Base-by-base conservation (phyloP, 2,797 vertebrate species). In the Picus viridis region DNA sequence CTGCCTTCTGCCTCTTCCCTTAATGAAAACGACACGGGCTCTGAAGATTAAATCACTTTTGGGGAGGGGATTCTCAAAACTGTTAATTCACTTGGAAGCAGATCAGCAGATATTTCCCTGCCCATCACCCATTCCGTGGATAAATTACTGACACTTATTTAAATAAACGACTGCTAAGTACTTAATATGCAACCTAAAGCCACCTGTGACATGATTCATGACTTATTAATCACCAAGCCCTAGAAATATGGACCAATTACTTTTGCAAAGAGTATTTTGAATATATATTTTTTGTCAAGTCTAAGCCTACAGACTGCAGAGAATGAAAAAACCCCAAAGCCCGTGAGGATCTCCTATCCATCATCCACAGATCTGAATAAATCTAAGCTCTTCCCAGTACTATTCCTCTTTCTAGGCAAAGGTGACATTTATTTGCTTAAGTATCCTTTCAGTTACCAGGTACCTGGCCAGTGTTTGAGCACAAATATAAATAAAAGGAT, bases 371-470 rank as follows among this genome's bases (percentile, higher is more conserved):
- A 63, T 67, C 17, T 61, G 79, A 86, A 57, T 73, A 84, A 86
- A 91, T 59, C 43, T 53, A 47, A 81, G 56, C 20, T 84, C 57
- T 82, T 81, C n/a, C 61, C 45, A 57, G 30, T 12, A 43, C 32
- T 61, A 32, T 86, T 76, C 79, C 68, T 86, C 77, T 79, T 78
- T 64, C 84, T 74, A 45, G 57, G 69, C 49, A 73, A 68, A 34
- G 57, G 20, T 75, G 81, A 82, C 34, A 83, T 84, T 90, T 84
- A 74, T 84, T 92, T 93, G 54, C 49, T 27, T 83, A 82, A 94
- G 88, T 71, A 86, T 61, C 64, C 39, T 88, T 81, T 76, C 61
- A 45, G 26, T 88, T 88, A 59, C 45, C 39, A 34, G 29, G 22
- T 83, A 47, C 43, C 69, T 47, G 81, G 67, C 30, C 68, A 49